These are phyloP conservation scores for Caenorhabditis sp. DNA, from an alignment of 2,888 invertebrate genomes.

Conservation along the genomic window DNA sequence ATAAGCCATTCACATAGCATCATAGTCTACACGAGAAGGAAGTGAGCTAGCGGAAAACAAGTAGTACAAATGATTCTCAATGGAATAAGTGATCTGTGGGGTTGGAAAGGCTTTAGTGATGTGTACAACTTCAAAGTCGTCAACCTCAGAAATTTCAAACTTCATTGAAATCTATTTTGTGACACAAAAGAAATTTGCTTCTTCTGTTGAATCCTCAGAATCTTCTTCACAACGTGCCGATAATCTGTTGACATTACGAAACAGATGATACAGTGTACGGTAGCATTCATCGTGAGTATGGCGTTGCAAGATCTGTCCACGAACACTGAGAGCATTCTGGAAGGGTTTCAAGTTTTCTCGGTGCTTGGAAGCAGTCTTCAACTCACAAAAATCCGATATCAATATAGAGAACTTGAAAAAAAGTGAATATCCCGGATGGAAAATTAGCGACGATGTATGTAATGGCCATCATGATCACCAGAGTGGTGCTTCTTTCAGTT, in stretches of 20 bases:
- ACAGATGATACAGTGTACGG: slow-evolving; percentile 6
- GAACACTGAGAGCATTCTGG: background rate
- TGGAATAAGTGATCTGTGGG: too few species aligned
- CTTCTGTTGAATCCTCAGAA: too few species aligned
- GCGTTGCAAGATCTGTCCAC: background rate
- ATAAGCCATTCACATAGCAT: too few species aligned
- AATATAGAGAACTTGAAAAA: slow-evolving; percentile 11
- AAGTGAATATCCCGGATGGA: slow-evolving; percentile 9
- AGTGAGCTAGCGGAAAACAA: too few species aligned
- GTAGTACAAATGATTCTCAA: too few species aligned
- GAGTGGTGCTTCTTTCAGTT: slow-evolving; percentile 4
- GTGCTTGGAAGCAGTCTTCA: background rate
- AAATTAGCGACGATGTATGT: slow-evolving; percentile 17
- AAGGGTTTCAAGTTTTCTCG: background rate
- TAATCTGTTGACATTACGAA: slow-evolving; percentile 8
- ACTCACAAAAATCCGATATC: slow-evolving; percentile 21
- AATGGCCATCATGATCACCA: slow-evolving; percentile 5
- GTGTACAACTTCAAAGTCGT: too few species aligned
- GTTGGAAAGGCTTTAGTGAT: too few species aligned
- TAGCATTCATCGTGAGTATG: background rate
- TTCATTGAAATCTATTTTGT: too few species aligned
- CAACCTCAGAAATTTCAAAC: too few species aligned
- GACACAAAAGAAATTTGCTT: too few species aligned
- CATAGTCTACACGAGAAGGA: too few species aligned
- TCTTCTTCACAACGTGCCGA: background rate